Conservation (phyloP, 2,888 invertebrate species). For the Aplocera efformata region DNA sequence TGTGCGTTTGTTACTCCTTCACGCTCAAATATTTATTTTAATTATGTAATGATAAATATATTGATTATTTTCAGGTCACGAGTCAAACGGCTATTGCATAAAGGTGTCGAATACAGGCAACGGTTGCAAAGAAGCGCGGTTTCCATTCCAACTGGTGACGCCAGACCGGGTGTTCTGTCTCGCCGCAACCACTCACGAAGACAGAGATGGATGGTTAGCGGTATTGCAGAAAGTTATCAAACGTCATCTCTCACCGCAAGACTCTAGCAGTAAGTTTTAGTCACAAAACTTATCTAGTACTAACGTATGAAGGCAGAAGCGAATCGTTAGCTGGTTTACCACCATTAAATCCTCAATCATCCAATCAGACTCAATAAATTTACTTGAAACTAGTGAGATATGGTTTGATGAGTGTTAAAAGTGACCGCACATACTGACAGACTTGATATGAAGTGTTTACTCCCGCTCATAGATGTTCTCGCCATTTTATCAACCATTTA, state of each 20-base stretch:
- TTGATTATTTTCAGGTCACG: slow-evolving; percentile 76
- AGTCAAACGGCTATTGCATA: slow-evolving; percentile 87
- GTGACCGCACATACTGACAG: too few relatives aligned
- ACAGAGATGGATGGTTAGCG: slow-evolving; percentile 89
- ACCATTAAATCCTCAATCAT: too few relatives aligned
- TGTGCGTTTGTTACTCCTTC: too few relatives aligned
- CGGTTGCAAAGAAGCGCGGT: slow-evolving; percentile 87
- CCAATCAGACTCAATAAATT: too few relatives aligned
- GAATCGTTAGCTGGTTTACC: too few relatives aligned
- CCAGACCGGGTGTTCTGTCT: slow-evolving; percentile 88
- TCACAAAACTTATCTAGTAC: not conserved
- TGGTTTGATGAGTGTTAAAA: too few relatives aligned
- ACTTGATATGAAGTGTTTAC: too few relatives aligned
- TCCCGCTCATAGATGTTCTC: too few relatives aligned
- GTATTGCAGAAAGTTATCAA: slow-evolving; percentile 87
- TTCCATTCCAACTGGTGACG: slow-evolving; percentile 90
- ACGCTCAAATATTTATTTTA: too few relatives aligned
- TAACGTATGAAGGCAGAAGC: not conserved
- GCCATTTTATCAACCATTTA: too few relatives aligned
- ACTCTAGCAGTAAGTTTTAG: slow-evolving; percentile 82
- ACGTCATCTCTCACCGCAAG: slow-evolving; percentile 88
- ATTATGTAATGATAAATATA: not conserved
- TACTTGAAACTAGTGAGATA: too few relatives aligned
- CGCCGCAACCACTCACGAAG: slow-evolving; percentile 87
- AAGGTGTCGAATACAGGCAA: slow-evolving; percentile 78